phyloP scores from a whole-genome alignment of 2,113 vertebrate species.

The Australoheros scitulus region DNA sequence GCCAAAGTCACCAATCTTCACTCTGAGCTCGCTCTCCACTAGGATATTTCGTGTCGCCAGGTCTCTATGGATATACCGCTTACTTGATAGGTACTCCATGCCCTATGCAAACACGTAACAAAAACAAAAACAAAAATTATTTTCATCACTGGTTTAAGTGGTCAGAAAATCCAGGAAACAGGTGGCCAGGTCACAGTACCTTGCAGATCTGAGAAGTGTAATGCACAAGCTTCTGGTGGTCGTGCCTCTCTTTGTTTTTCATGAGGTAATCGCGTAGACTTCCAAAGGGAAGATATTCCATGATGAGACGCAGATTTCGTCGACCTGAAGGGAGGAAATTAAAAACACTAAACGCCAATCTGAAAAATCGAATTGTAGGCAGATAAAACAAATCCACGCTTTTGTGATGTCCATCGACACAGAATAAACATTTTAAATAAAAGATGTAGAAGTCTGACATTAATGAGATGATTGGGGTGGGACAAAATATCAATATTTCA shows the following conservation, averaged over 20 bases:
- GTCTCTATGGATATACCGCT: slow-evolving; percentile 96
- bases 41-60: slow-evolving; percentile 96
- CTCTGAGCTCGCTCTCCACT: slow-evolving; percentile 94
- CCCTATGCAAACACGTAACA: slow-evolving; percentile 78
- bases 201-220: slow-evolving; percentile 98
- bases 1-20: slow-evolving; percentile 99
- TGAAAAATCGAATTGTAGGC: not conserved
- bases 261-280: slow-evolving; percentile 96
- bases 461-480: too few species aligned
- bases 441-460: too few species aligned
- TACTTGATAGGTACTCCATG: slow-evolving; percentile 96
- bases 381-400: too few species aligned
- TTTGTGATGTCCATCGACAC: too few species aligned
- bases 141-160: not conserved
- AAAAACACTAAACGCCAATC: not conserved
- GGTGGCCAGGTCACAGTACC: slow-evolving; percentile 70
- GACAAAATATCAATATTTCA: too few species aligned
- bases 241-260: slow-evolving; percentile 92
- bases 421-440: too few species aligned
- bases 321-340: slow-evolving; percentile 78
- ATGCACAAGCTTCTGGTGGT: slow-evolving; percentile 92
- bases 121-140: not conserved
- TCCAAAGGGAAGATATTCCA: slow-evolving; percentile 97
- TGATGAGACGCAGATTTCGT: slow-evolving; percentile 92
- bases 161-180: not conserved